These are phyloP conservation scores for Propsilocerus akamusi DNA, from an alignment of 1,140 invertebrate genomes.

Conservation along the genomic window DNA sequence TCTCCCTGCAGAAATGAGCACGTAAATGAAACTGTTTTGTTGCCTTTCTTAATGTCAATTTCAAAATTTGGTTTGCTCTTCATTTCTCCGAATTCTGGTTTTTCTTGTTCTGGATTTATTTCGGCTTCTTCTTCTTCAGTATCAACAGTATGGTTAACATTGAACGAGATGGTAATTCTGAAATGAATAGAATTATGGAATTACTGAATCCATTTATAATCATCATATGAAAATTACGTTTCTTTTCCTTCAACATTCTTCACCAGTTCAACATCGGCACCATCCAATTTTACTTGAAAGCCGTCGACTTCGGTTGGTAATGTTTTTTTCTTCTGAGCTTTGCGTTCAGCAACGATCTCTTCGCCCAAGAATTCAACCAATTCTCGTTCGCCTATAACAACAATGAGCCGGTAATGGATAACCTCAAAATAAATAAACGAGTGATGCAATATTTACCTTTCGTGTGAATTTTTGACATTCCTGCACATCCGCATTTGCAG, in stretches of 20 bases:
- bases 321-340: conserved; percentile 52
- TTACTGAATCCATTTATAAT: conserved; percentile 7
- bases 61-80: conserved; percentile 74
- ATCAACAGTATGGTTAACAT: conserved; percentile 82
- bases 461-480: conserved; percentile 35
- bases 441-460: conserved; percentile 35
- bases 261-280: conserved; percentile 56
- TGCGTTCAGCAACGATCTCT: conserved; percentile 74
- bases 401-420: conserved; percentile 3
- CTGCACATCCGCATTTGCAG: conserved; percentile 39
- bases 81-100: conserved; percentile 59
- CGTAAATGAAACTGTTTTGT: conserved; percentile 56
- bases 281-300: conserved; percentile 53
- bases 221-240: conserved; percentile 34
- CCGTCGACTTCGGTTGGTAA: conserved; percentile 59
- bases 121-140: conserved; percentile 46
- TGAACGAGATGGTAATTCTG: conserved; percentile 59
- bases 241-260: conserved; percentile 57
- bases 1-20: conserved; percentile 56
- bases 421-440: conserved; percentile 6
- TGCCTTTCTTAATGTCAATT: conserved; percentile 57
- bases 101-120: conserved; percentile 36
- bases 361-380: conserved; percentile 71
- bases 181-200: conserved; percentile 13
- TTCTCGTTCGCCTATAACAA: conserved; percentile 56